A percentile compares a stretch with the other conserved stretches of the same genome.
Evolutionary conservation across 1,140 invertebrate species (phyloP).

Genomic region (Bombus balteatus): DNA sequence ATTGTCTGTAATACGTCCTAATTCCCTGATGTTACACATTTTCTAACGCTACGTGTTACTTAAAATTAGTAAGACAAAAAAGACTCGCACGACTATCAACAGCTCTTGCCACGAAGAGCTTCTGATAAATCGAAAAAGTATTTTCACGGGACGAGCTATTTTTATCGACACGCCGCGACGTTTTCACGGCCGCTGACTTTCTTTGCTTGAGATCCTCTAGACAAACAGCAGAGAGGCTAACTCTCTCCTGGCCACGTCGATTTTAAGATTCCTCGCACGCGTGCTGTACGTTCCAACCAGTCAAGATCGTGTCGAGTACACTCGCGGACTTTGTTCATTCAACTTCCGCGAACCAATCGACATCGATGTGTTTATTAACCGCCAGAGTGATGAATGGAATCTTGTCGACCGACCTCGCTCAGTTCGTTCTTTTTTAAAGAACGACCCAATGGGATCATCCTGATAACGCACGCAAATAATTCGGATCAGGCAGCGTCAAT

Average conservation of each 20-base stretch:
- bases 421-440: background rate
- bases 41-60: background rate
- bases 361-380: slow-evolving; percentile 16
- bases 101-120: background rate
- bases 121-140: slow-evolving; percentile 2
- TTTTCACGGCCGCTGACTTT: slow-evolving; percentile 1
- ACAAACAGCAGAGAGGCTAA: background rate
- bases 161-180: background rate
- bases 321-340: slow-evolving; percentile 6
- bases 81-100: background rate
- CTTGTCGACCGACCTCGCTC: background rate
- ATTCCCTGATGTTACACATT: background rate
- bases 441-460: too few species aligned
- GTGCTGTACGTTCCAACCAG: slow-evolving; percentile 24
- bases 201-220: background rate
- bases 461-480: slow-evolving; percentile 31
- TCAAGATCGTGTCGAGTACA: slow-evolving; percentile 14
- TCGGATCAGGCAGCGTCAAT: slow-evolving; percentile 21
- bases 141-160: slow-evolving; percentile 18
- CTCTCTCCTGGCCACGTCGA: background rate
- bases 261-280: slow-evolving; percentile 44
- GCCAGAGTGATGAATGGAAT: slow-evolving; percentile 2
- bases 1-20: background rate
- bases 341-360: slow-evolving; percentile 41
- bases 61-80: background rate